Conservation (phyloP, 2,797 vertebrate genomes). For the Alectoris magna region DNA sequence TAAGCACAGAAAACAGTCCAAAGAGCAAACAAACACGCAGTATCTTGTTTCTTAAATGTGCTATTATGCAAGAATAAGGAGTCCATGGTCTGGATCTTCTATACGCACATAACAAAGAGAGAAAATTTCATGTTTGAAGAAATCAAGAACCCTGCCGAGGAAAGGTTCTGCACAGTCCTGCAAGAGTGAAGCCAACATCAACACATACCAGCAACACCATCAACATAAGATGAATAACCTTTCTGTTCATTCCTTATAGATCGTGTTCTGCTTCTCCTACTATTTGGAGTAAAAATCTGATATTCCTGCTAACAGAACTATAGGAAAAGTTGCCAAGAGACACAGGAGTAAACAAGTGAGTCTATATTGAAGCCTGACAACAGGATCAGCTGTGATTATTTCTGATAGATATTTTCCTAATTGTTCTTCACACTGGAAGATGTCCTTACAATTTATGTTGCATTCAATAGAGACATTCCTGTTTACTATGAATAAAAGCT, state of each 20-base stretch:
- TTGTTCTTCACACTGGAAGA: background rate
- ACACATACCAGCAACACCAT: background rate
- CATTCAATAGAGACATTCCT: background rate
- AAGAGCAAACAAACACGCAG: background rate
- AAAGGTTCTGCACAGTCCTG: background rate
- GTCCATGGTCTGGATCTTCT: background rate
- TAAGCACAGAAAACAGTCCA: rapidly evolving
- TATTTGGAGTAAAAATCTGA: background rate
- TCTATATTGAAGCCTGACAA: background rate
- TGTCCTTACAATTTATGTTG: slow-evolving; percentile 11
- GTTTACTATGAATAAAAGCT: background rate
- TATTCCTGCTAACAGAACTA: background rate
- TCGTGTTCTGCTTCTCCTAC: background rate
- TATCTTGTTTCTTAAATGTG: background rate
- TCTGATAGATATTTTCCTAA: slow-evolving; percentile 37
- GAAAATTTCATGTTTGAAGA: background rate
- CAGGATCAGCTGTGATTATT: slow-evolving; percentile 28
- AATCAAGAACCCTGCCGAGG: background rate
- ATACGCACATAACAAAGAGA: background rate
- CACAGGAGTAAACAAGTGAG: background rate
- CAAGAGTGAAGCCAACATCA: rapidly evolving
- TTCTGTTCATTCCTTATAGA: background rate
- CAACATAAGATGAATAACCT: background rate
- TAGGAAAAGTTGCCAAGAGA: background rate
- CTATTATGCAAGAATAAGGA: background rate